Percentiles rank a stretch among this genome's conserved stretches.
Conservation (phyloP, 2,113 vertebrate species). For the Paramisgurnus dabryanus region DNA sequence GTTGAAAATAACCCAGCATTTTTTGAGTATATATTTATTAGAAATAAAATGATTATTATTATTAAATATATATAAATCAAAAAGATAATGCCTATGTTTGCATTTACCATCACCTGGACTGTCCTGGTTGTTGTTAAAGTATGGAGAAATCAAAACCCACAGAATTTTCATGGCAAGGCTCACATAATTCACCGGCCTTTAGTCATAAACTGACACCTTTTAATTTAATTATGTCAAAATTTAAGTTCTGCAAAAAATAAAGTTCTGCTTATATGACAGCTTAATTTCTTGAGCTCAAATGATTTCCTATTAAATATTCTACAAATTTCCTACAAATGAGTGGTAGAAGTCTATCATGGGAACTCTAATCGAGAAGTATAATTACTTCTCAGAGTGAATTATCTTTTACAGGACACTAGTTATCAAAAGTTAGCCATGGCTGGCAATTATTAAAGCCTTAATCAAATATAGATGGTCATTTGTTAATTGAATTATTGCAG, state of each 20-base stretch:
- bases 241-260: slow-evolving; percentile 54
- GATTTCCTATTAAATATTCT: slow-evolving; percentile 53
- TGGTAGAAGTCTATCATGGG: slow-evolving; percentile 55
- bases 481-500: slow-evolving; percentile 61
- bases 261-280: slow-evolving; percentile 44
- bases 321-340: slow-evolving; percentile 58
- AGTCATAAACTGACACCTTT: slow-evolving; percentile 48
- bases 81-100: too few relatives aligned
- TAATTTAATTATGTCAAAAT: slow-evolving; percentile 48
- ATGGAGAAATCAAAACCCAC: neutral
- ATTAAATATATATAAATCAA: too few relatives aligned
- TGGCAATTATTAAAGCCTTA: slow-evolving; percentile 59
- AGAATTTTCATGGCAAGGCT: neutral
- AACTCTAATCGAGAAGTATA: slow-evolving; percentile 50
- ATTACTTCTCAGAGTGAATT: slow-evolving; percentile 60
- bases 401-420: slow-evolving; percentile 53
- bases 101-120: neutral
- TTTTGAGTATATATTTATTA: neutral
- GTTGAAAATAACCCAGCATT: too few relatives aligned
- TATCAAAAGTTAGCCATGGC: slow-evolving; percentile 55
- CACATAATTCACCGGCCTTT: slow-evolving; percentile 13
- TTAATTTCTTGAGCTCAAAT: slow-evolving; percentile 52
- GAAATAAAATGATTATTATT: too few relatives aligned
- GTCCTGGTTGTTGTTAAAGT: neutral
- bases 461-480: slow-evolving; percentile 62